Evolutionary conservation across 2,888 invertebrate genomes (phyloP), one percentile per base, ranked within the genome.

Genomic region (Leistus spinibarbis): DNA sequence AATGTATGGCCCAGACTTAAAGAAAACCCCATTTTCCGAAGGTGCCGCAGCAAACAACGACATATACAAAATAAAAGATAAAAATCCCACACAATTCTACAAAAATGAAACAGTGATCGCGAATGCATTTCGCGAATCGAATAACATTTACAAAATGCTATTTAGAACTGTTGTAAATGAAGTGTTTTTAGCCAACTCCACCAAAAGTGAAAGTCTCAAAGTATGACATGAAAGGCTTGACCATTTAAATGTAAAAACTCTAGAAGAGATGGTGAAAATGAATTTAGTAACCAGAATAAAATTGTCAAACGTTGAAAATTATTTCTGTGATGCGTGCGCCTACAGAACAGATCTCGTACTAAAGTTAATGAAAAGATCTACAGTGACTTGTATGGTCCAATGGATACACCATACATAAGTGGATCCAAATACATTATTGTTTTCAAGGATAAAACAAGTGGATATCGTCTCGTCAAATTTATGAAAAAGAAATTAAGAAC

Each of bases 401-500:
- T 79, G 76, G 27, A 56, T n/a, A 23, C 23, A 5, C 54, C 20
- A 22, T 79, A 78, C 1, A 66, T 77, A 13, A 64, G 76, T 54
- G 78, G 77, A 19, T 65, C 67, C 2, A 72, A 57, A 9, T 78
- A 78, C 57, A 78, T 69, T 54, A 54, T 78, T 23, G 56, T 76
- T 17, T 79, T 79, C 56, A 77, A 77, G 60, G 78, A 79, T 70
- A 76, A 75, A 20, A 60, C 20, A 19, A 74, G 76, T 69, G 54
- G 77, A 76, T 76, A 20, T 57, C 20, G 76, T 22, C 76, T 69
- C 53, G 71, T 79, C 5, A 71, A 72, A 2, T 76, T 81, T 9
- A 10, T 81, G 78, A 77, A 9, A 69, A 53, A 13, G 79, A 76
- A n/a, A n/a, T n/a, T n/a, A n/a, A n/a, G n/a, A n/a, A n/a, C n/a